A percentile compares a stretch with the other conserved stretches of the same genome.
These are phyloP conservation scores for Temnothorax curvispinosus DNA, from an alignment of 1,140 invertebrate species.

Conservation along the genomic window DNA sequence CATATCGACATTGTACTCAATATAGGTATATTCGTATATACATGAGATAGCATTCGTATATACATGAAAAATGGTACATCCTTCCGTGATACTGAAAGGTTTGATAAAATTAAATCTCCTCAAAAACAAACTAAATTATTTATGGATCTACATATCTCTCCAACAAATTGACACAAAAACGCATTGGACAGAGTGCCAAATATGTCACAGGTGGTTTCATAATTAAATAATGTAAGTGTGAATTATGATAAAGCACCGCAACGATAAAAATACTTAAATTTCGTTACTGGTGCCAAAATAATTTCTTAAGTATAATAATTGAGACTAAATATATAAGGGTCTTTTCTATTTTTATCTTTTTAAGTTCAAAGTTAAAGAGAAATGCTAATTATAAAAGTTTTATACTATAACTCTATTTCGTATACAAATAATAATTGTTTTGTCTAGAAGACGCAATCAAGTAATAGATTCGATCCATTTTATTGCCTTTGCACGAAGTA, in stretches of 20 bases:
- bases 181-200: constrained; percentile 31
- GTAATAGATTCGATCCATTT: constrained; percentile 18
- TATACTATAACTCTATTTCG: not conserved
- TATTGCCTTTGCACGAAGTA: not conserved
- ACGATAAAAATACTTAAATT: not conserved
- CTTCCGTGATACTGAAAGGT: not conserved
- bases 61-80: constrained; percentile 1
- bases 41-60: not conserved
- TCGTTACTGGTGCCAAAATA: not conserved
- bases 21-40: not conserved
- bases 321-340: not conserved
- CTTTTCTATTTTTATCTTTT: not conserved
- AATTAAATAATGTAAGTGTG: not conserved
- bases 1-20: constrained; percentile 13
- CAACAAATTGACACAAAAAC: not conserved
- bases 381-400: not conserved
- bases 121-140: constrained; percentile 5
- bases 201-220: constrained; percentile 50
- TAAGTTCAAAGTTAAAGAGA: constrained; percentile 4
- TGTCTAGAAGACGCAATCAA: constrained; percentile 4
- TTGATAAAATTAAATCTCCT: constrained; percentile 39
- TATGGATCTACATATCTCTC: constrained; percentile 8
- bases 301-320: not conserved
- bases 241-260: constrained; percentile 8
- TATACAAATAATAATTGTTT: not conserved